phyloP scores from a whole-genome alignment of 2,888 invertebrate genomes.

The Griposia aprilina region DNA sequence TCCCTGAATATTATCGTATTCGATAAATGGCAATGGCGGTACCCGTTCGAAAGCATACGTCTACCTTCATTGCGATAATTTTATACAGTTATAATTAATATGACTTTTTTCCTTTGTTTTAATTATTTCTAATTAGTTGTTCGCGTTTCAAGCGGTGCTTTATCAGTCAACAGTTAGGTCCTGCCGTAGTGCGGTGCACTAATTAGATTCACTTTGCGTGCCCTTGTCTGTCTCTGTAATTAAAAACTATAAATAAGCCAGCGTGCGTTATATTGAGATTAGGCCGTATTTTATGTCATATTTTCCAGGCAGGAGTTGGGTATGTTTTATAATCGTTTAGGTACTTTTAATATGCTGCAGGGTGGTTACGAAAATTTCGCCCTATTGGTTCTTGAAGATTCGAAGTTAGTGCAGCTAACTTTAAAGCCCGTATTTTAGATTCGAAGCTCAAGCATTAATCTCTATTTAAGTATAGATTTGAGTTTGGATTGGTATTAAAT shows the following conservation, averaged over 20 bases:
- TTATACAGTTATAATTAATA: constrained; percentile 39
- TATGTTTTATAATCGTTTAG: constrained; percentile 10
- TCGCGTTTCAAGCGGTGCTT: constrained; percentile 56
- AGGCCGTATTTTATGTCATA: constrained; percentile 39
- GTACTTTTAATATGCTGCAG: constrained; percentile 26
- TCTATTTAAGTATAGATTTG: neutral
- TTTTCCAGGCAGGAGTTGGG: neutral
- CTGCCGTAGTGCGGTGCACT: constrained; percentile 21
- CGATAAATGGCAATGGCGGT: neutral
- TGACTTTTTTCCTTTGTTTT: constrained; percentile 35
- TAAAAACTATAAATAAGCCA: constrained; percentile 60
- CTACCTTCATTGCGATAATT: neutral
- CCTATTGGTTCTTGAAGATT: neutral
- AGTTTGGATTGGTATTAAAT: neutral
- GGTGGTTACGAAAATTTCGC: neutral
- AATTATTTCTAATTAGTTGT: constrained; percentile 51
- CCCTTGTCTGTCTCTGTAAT: constrained; percentile 51
- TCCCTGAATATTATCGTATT: neutral
- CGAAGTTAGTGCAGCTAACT: neutral
- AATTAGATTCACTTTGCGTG: constrained; percentile 40
- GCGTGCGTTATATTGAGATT: constrained; percentile 46
- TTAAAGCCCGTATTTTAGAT: neutral
- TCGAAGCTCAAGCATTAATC: neutral
- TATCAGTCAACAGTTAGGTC: neutral
- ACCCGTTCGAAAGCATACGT: neutral